Percentiles rank a stretch among this genome's conserved stretches.
phyloP scores from a whole-genome alignment of 2,113 vertebrate species.

The Panthera uncia region DNA sequence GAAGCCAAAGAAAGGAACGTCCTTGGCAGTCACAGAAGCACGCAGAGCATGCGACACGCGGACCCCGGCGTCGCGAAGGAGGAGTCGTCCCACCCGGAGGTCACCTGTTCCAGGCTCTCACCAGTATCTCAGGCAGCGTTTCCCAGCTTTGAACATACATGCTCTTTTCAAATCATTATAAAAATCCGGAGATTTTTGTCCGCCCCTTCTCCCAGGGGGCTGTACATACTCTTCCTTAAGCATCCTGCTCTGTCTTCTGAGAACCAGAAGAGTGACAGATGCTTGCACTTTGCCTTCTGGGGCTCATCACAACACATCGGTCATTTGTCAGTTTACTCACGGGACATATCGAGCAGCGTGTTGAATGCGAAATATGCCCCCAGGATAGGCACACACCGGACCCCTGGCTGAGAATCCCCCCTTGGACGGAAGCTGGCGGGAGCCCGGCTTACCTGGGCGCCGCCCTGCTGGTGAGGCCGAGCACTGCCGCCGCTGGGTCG shows the following conservation, averaged over 20 bases:
- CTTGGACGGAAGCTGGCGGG: rapidly evolving
- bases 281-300: not conserved
- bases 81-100: rapidly evolving
- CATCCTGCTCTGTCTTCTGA: not conserved
- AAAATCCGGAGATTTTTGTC: not conserved
- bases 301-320: not conserved
- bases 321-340: not conserved
- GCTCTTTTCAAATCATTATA: not conserved
- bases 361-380: not conserved
- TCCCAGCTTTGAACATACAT: not conserved
- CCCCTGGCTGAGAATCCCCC: rapidly evolving
- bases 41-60: not conserved
- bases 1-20: not conserved
- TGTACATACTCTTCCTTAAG: rapidly evolving
- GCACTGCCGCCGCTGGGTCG: not conserved
- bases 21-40: not conserved
- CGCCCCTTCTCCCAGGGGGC: not conserved
- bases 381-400: rapidly evolving
- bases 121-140: rapidly evolving
- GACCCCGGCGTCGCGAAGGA: rapidly evolving
- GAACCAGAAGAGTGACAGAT: not conserved
- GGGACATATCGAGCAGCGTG: not conserved
- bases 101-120: not conserved
- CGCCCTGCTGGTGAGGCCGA: rapidly evolving
- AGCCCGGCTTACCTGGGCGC: rapidly evolving